Percentiles rank a stretch among this genome's conserved stretches.
phyloP scores from a whole-genome alignment of 23 tunicate species.

The Halocynthia aurantium region DNA sequence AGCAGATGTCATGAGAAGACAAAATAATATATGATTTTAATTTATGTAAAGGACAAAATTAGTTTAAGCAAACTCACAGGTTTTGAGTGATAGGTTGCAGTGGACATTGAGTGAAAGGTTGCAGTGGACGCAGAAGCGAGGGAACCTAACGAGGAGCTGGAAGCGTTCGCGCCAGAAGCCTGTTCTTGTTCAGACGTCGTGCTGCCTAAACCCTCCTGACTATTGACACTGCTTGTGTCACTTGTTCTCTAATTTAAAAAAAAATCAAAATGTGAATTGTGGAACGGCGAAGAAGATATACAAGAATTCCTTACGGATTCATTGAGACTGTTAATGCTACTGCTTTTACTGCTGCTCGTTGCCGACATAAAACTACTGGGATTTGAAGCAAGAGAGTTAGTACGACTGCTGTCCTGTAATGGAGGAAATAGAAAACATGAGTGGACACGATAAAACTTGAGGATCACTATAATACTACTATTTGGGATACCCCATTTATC shows the following conservation, averaged over 20 bases:
- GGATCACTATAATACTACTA: neutral
- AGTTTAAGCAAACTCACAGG: neutral
- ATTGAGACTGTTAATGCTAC: constrained; percentile 74
- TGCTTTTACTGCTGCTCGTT: constrained; percentile 77
- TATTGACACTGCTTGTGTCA: constrained; percentile 75
- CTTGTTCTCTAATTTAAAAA: constrained; percentile 17
- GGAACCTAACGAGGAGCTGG: no score
- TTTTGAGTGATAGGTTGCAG: constrained; percentile 12
- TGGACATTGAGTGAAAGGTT: neutral
- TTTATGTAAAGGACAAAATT: no score
- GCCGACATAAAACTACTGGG: constrained; percentile 57
- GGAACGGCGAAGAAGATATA: constrained; percentile 2
- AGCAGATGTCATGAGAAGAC: no score
- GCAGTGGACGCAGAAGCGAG: constrained; percentile 22
- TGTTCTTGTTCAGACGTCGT: constrained; percentile 46
- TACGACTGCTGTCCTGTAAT: constrained; percentile 39
- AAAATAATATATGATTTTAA: no score
- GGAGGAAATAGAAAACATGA: neutral
- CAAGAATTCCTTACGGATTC: constrained; percentile 50
- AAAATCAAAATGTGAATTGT: constrained; percentile 17
- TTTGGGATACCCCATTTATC: no score
- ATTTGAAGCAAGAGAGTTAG: constrained; percentile 63
- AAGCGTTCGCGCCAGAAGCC: no score
- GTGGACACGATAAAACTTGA: neutral
- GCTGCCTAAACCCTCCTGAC: constrained; percentile 72